A percentile compares a stretch with the other conserved stretches of the same genome.
These are phyloP conservation scores for Ascidia mentula DNA, from an alignment of 23 tunicate species.

Conservation along the genomic window DNA sequence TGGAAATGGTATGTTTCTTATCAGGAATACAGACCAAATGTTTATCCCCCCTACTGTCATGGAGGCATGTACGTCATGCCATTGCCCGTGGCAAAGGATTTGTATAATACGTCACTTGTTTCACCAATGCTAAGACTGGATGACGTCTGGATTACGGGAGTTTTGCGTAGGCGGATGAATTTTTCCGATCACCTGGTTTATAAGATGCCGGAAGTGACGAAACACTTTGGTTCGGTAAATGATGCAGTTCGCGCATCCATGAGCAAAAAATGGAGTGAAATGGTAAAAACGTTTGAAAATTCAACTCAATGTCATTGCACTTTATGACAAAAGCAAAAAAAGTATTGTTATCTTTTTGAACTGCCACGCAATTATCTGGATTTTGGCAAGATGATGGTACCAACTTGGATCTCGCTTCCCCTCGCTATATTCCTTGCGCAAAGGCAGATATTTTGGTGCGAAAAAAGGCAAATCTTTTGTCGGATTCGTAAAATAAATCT, in stretches of 20 bases:
- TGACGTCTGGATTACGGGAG: conserved; percentile 79
- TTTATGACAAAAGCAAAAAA: too few relatives aligned
- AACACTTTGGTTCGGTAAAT: conserved; percentile 49
- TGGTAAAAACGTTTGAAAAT: conserved; percentile 7
- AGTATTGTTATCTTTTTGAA: too few relatives aligned
- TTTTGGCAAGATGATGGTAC: too few relatives aligned
- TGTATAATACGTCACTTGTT: conserved; percentile 35
- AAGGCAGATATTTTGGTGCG: too few relatives aligned
- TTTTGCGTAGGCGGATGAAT: conserved; percentile 34
- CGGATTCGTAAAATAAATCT: too few relatives aligned
- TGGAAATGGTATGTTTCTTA: conserved; percentile 60
- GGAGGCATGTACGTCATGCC: conserved; percentile 68
- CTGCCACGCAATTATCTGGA: too few relatives aligned
- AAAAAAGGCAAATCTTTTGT: too few relatives aligned
- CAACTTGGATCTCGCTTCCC: too few relatives aligned
- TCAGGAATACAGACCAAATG: conserved; percentile 21
- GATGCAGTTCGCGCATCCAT: conserved; percentile 14
- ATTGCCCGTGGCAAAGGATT: conserved; percentile 19
- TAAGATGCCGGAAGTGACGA: conserved; percentile 24
- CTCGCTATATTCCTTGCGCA: too few relatives aligned
- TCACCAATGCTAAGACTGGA: conserved; percentile 67
- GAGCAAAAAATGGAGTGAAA: conserved; percentile 32
- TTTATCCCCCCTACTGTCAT: conserved; percentile 66
- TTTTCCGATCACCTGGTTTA: conserved; percentile 48
- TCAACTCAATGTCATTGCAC: conserved; percentile 20